Percentiles rank a stretch among this genome's conserved stretches.
Evolutionary conservation across 2,797 vertebrate species (phyloP).

Genomic region (Esox masquinongy): DNA sequence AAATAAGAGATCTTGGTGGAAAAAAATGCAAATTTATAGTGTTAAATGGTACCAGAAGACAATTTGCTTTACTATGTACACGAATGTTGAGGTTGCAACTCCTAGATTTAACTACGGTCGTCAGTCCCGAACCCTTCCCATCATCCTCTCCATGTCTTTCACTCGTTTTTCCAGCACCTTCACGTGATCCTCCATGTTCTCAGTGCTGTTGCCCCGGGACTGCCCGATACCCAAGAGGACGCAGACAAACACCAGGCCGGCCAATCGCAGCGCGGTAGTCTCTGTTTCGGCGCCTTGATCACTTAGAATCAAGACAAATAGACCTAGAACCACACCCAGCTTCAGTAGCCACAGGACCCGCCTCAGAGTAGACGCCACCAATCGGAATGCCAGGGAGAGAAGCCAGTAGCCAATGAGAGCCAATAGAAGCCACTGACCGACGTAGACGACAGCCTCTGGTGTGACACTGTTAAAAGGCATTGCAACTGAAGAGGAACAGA

Average conservation of each 20-base stretch:
- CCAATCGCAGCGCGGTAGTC: slow-evolving; percentile 63
- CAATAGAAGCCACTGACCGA: slow-evolving; percentile 66
- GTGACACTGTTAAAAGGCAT: slow-evolving; percentile 57
- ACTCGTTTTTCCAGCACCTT: slow-evolving; percentile 64
- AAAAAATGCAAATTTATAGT: slow-evolving; percentile 6
- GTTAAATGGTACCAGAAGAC: not conserved
- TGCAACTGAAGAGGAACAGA: slow-evolving; percentile 37
- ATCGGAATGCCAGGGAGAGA: slow-evolving; percentile 53
- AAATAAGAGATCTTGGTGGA: not conserved
- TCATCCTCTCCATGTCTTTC: slow-evolving; percentile 63
- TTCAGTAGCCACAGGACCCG: slow-evolving; percentile 68
- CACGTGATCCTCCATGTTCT: slow-evolving; percentile 63
- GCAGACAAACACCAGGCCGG: slow-evolving; percentile 57
- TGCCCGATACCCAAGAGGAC: slow-evolving; percentile 62
- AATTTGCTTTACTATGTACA: not conserved
- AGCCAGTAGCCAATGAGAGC: slow-evolving; percentile 69
- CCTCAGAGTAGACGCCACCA: slow-evolving; percentile 59
- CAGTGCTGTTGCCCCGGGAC: slow-evolving; percentile 19
- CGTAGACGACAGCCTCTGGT: slow-evolving; percentile 65
- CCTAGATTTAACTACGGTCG: not conserved
- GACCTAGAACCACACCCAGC: slow-evolving; percentile 45
- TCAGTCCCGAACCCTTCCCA: not conserved
- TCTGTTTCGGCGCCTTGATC: slow-evolving; percentile 58
- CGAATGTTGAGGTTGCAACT: not conserved
- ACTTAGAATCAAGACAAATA: slow-evolving; percentile 66